Conservation (phyloP, 2,113 vertebrate genomes). For the Barbus barbus region DNA sequence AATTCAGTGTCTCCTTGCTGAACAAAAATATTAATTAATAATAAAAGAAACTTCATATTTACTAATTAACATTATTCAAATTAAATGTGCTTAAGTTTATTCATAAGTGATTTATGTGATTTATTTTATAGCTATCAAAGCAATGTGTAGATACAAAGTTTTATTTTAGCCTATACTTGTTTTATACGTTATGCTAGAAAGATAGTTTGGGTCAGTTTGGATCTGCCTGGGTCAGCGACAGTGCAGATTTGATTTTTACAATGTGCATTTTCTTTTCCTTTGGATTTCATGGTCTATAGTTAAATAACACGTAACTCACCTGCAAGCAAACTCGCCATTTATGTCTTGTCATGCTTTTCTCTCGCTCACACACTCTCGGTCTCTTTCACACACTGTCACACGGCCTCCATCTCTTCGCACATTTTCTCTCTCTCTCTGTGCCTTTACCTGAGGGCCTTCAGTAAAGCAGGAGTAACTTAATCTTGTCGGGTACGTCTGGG, state of each 20-base stretch:
- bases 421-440: constrained; percentile 19
- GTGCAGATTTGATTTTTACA: not conserved
- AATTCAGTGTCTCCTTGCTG: no score
- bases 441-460: constrained; percentile 13
- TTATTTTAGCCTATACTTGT: not conserved
- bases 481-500: constrained; percentile 33
- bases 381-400: not conserved
- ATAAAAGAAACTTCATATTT: no score
- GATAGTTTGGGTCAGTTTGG: no score
- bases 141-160: not conserved
- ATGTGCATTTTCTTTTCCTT: not conserved
- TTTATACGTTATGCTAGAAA: not conserved
- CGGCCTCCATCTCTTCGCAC: not conserved
- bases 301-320: not conserved
- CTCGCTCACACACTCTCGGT: not conserved
- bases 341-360: not conserved
- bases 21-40: not conserved
- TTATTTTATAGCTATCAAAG: not conserved
- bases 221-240: not conserved
- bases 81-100: no score
- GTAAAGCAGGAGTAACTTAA: constrained; percentile 40
- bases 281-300: not conserved
- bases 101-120: no score
- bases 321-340: not conserved
- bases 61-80: no score